Evolutionary conservation across 2,888 invertebrate genomes (phyloP).

Genomic region (Galeopsomyia nigrocyanea): DNA sequence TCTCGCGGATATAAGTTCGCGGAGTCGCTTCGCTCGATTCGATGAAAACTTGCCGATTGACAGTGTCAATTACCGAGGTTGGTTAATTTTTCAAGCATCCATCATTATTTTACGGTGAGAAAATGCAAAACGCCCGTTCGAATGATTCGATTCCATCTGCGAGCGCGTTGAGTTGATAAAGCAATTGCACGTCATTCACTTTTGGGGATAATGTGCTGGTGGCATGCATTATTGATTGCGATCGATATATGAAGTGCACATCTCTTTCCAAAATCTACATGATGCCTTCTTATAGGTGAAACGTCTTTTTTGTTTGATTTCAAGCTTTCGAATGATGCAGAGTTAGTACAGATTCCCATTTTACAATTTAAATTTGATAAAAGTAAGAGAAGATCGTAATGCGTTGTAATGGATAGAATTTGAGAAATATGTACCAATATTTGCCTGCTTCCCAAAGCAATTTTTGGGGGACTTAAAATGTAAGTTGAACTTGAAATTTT

Average conservation of each 20-base stretch:
- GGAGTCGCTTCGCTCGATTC: background rate
- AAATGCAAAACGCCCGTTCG: background rate
- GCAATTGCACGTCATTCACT: constrained; percentile 1
- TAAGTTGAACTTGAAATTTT: constrained; percentile 41
- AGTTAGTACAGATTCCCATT: constrained; percentile 29
- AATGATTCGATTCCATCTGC: background rate
- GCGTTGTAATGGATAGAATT: constrained; percentile 18
- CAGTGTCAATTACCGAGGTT: constrained; percentile 8
- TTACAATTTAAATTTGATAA: no score
- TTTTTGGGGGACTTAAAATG: constrained; percentile 59
- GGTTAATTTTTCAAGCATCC: constrained; percentile 7
- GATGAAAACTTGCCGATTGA: constrained; percentile 18
- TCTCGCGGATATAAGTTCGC: background rate
- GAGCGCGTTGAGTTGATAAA: background rate
- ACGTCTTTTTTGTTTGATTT: constrained; percentile 34
- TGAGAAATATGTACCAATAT: constrained; percentile 47
- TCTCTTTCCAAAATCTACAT: background rate
- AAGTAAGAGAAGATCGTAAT: constrained; percentile 13
- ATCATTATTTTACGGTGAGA: constrained; percentile 2
- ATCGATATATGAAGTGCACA: constrained; percentile 2
- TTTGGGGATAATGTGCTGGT: background rate
- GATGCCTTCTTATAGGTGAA: background rate
- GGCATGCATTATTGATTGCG: background rate
- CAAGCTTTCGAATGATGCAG: constrained; percentile 26
- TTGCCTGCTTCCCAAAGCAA: constrained; percentile 67